Evolutionary conservation across 2,888 invertebrate genomes (phyloP), one percentile per base, ranked within the genome.

Genomic region (Cremastinae sp.): DNA sequence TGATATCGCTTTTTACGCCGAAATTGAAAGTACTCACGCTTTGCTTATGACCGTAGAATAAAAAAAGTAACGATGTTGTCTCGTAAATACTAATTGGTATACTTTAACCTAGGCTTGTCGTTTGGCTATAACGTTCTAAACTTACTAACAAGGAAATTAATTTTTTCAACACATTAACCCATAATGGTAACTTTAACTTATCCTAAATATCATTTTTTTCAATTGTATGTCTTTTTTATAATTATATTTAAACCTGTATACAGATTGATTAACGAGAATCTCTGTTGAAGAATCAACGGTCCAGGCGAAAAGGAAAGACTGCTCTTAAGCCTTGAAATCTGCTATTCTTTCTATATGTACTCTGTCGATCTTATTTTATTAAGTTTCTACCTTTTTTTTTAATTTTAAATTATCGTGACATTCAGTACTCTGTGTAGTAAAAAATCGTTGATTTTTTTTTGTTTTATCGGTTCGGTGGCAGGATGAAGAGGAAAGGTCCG

Each of bases 241-340:
- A 79, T 78, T 69, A 49, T 75, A 28, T 5, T 28, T 28, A 75
- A 79, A 79, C 68, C n/a, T 58, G 8, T 43, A 47, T 20, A 16
- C 12, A 16, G 51, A 55, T 16, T 0, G 5, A 18, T 43, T 45
- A 41, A 43, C 66, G 5, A 53, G 28, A 66, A 61, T 61, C 45
- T 16, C 49, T 56, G 5, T 43, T 35, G 49, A 49, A 61, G 37
- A 66, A 61, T 45, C 66, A 56, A 72, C 66, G 56, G 43, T 62
- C 62, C 51, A 61, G 66, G 70, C 43, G 28, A 64, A 68, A 59
- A 58, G 56, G 41, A 5, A 66, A 55, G 28, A 8, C 43, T 51
- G 66, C 66, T 66, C 14, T 22, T 47, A 20, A 53, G 53, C 65
- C 49, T 71, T 61, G 47, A 41, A 14, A 65, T 41, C 37, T 56